Evolutionary conservation across 2,797 vertebrate species (phyloP).

Genomic region (Taeniopygia guttata): DNA sequence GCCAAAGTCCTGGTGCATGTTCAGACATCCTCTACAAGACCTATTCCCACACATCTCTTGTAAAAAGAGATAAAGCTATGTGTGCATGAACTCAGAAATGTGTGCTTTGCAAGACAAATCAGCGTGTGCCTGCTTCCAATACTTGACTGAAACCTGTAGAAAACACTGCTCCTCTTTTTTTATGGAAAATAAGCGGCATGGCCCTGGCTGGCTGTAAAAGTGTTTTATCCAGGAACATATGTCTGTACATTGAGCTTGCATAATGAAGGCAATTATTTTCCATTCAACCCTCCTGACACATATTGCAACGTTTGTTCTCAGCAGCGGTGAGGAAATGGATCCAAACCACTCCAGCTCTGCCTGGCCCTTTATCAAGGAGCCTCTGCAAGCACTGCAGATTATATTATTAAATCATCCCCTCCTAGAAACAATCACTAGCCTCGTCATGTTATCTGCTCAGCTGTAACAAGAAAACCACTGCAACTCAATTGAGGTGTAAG

Average conservation of each 20-base stretch:
- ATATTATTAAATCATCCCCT: slow-evolving; percentile 1
- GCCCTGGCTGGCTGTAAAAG: neutral
- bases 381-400: neutral
- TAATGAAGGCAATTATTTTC: slow-evolving; percentile 44
- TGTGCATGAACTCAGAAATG: neutral
- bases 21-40: neutral
- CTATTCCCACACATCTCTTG: neutral
- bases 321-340: neutral
- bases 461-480: neutral
- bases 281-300: neutral
- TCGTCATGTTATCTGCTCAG: slow-evolving; percentile 36
- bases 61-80: neutral
- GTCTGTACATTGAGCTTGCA: slow-evolving; percentile 16
- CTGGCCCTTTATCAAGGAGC: slow-evolving; percentile 48
- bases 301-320: neutral
- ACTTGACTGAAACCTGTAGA: neutral
- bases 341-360: slow-evolving; percentile 29
- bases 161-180: neutral
- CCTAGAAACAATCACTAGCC: neutral
- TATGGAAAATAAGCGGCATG: neutral
- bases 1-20: neutral
- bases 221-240: slow-evolving; percentile 38
- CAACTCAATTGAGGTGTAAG: slow-evolving; percentile 3
- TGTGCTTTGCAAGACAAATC: neutral
- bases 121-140: accelerated